These are phyloP conservation scores for Harmothoe impar DNA, from an alignment of 2,888 invertebrate genomes.

Conservation along the genomic window DNA sequence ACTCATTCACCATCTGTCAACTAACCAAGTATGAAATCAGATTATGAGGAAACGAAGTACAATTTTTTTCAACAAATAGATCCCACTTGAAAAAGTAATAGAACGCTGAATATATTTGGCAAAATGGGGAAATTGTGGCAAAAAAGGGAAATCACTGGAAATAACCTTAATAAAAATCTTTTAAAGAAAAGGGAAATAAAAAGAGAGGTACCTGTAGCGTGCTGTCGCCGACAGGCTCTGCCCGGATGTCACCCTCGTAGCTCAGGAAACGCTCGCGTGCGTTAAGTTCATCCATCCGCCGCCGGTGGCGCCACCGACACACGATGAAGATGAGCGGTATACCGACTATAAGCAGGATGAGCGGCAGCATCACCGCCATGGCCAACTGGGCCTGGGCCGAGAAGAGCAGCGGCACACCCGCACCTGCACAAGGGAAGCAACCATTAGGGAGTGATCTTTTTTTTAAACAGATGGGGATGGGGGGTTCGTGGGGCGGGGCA, in stretches of 20 bases:
- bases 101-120: too few species aligned
- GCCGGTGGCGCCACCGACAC: slow-evolving; percentile 65
- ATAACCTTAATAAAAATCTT: too few species aligned
- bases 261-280: slow-evolving; percentile 67
- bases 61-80: too few species aligned
- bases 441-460: neutral
- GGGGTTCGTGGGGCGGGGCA: too few species aligned
- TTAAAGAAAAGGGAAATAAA: too few species aligned
- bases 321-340: slow-evolving; percentile 66
- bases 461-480: too few species aligned
- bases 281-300: slow-evolving; percentile 65
- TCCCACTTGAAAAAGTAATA: too few species aligned
- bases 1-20: too few species aligned
- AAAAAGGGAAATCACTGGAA: too few species aligned
- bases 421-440: neutral
- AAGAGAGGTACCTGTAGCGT: slow-evolving; percentile 86
- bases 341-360: slow-evolving; percentile 64
- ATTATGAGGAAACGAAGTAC: too few species aligned
- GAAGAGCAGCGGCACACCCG: slow-evolving; percentile 54
- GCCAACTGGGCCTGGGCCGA: slow-evolving; percentile 62
- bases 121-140: too few species aligned
- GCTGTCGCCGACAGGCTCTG: slow-evolving; percentile 78
- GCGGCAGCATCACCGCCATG: slow-evolving; percentile 64
- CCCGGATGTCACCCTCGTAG: slow-evolving; percentile 76
- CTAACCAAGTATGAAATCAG: too few species aligned